Evolutionary conservation across 2,113 vertebrate genomes (phyloP).

Genomic region (Geococcyx californianus): DNA sequence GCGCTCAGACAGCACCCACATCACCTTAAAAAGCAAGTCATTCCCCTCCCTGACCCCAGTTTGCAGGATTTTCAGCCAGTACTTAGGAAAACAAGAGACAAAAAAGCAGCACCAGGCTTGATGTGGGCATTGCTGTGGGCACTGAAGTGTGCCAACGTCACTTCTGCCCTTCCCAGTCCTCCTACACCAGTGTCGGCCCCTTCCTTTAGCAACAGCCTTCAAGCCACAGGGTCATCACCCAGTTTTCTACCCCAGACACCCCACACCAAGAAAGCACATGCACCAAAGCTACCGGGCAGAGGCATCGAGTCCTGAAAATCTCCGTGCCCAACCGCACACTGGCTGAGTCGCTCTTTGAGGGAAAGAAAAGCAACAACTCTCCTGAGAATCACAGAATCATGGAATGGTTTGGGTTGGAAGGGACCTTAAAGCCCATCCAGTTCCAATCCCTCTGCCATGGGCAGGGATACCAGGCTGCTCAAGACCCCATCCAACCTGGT

Average conservation of each 20-base stretch:
- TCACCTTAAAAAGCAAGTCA: not conserved
- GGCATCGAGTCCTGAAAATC: not conserved
- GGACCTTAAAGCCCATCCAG: too few species aligned
- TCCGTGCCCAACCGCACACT: not conserved
- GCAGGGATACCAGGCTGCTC: too few species aligned
- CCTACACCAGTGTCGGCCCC: not conserved
- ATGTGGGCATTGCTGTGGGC: not conserved
- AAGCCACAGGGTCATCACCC: not conserved
- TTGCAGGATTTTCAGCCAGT: not conserved
- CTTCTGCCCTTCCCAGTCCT: not conserved
- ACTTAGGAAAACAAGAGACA: not conserved
- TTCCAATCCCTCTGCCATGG: too few species aligned
- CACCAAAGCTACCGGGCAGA: not conserved
- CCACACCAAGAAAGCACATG: not conserved
- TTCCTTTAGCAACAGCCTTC: not conserved
- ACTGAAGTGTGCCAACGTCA: not conserved
- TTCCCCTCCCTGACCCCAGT: not conserved
- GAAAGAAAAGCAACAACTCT: not conserved
- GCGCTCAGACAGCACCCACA: not conserved
- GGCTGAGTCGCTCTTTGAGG: not conserved
- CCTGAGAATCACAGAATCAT: too few species aligned
- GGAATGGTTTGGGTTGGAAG: too few species aligned
- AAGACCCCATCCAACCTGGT: too few species aligned
- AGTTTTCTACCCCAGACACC: not conserved
- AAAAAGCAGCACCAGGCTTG: not conserved